These are phyloP conservation scores for Physella acuta DNA, from an alignment of 1,140 invertebrate genomes.

Conservation along the genomic window DNA sequence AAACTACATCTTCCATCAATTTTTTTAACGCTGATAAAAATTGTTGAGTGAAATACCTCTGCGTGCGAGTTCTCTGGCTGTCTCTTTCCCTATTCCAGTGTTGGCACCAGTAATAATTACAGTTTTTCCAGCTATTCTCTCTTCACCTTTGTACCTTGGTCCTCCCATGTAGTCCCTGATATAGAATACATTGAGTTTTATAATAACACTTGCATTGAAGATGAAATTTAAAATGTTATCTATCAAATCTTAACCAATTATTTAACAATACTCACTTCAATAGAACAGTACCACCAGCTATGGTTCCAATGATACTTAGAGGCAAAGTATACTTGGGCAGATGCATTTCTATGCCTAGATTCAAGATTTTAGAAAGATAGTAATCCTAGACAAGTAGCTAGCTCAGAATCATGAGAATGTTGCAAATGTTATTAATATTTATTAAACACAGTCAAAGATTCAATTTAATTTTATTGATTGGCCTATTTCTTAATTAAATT, in stretches of 20 bases:
- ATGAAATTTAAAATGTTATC: not conserved
- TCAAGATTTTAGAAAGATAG: too few species aligned
- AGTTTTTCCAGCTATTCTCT: constrained; percentile 50
- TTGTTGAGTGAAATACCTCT: constrained; percentile 57
- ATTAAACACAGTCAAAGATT: too few species aligned
- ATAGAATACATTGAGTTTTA: constrained; percentile 3
- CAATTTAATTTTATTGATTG: too few species aligned
- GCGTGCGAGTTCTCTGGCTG: constrained; percentile 66
- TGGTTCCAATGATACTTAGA: constrained; percentile 18
- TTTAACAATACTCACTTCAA: constrained; percentile 23
- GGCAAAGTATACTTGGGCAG: constrained; percentile 14
- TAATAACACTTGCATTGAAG: not conserved
- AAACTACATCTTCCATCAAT: too few species aligned
- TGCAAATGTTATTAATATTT: too few species aligned
- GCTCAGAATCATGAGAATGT: too few species aligned
- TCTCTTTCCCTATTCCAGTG: constrained; percentile 84
- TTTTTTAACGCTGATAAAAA: not conserved
- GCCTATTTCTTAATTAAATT: too few species aligned
- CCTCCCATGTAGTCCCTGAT: constrained; percentile 43
- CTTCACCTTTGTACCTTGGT: constrained; percentile 40
- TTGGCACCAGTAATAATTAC: constrained; percentile 80
- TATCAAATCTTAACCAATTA: not conserved
- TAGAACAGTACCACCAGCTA: constrained; percentile 18
- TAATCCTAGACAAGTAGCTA: too few species aligned
- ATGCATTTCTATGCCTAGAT: constrained; percentile 5